Evolutionary conservation across 1,140 invertebrate species (phyloP).

Genomic region (Cephus cinctus): DNA sequence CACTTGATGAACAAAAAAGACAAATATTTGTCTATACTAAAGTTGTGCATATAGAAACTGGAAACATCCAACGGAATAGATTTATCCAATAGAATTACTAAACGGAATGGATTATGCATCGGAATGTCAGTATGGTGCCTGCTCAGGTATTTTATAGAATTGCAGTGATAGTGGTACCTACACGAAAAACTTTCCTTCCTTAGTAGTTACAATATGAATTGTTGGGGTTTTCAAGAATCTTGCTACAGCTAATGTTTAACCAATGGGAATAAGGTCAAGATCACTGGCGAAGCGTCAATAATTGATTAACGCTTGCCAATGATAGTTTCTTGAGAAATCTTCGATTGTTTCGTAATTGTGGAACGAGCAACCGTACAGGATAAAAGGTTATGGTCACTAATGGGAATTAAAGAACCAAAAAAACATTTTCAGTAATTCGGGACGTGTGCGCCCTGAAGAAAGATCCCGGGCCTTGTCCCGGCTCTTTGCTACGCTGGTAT

Average conservation of each 20-base stretch:
- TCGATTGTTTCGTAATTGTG: too few relatives aligned
- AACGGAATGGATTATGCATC: too few relatives aligned
- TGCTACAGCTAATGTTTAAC: too few relatives aligned
- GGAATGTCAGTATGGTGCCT: too few relatives aligned
- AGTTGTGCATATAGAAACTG: background rate
- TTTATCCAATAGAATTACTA: too few relatives aligned
- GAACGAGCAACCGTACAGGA: too few relatives aligned
- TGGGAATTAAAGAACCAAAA: too few relatives aligned
- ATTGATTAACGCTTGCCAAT: background rate
- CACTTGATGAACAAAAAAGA: too few relatives aligned
- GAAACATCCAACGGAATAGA: background rate
- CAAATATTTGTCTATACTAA: conserved; percentile 1
- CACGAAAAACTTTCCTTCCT: background rate
- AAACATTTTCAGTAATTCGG: conserved; percentile 44
- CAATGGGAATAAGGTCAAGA: too few relatives aligned
- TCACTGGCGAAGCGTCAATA: background rate
- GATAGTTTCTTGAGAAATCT: too few relatives aligned
- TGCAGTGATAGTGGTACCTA: background rate
- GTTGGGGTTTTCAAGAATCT: background rate
- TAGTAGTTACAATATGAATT: background rate
- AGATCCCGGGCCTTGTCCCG: conserved; percentile 60
- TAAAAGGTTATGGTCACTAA: background rate
- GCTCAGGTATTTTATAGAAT: background rate
- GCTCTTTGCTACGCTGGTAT: conserved; percentile 60
- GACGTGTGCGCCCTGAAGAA: conserved; percentile 60